Percentiles rank a stretch among this genome's conserved stretches.
These are phyloP conservation scores for Podabrus alpinus DNA, from an alignment of 2,888 invertebrate species.

Conservation along the genomic window DNA sequence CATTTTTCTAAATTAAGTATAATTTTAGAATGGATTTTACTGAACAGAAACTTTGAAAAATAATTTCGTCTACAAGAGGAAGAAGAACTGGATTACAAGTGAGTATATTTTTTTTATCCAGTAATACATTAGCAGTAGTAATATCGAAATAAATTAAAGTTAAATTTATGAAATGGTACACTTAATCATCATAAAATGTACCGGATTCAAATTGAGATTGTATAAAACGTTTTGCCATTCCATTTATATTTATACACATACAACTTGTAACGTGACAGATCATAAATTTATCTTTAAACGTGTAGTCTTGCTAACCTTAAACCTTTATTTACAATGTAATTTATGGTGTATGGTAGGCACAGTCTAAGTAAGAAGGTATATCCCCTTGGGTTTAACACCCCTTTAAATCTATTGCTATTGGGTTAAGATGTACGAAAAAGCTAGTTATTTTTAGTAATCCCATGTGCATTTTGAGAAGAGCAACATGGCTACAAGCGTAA, in stretches of 20 bases:
- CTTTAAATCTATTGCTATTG: constrained; percentile 49
- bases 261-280: constrained; percentile 30
- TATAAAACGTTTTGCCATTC: constrained; percentile 24
- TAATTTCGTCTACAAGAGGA: not conserved
- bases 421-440: constrained; percentile 33
- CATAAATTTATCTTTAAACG: constrained; percentile 30
- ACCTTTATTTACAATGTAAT: constrained; percentile 23
- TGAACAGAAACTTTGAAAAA: not conserved
- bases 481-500: constrained; percentile 32
- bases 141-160: not conserved
- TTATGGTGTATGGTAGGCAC: constrained; percentile 19
- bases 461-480: constrained; percentile 34
- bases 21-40: not conserved
- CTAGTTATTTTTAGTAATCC: constrained; percentile 41
- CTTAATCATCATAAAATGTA: constrained; percentile 26
- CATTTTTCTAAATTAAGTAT: not conserved
- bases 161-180: not conserved
- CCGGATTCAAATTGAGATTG: constrained; percentile 23
- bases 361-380: constrained; percentile 16
- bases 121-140: not conserved
- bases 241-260: constrained; percentile 15
- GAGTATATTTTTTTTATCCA: not conserved
- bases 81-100: not conserved
- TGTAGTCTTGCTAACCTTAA: constrained; percentile 22
- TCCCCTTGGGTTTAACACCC: constrained; percentile 44